Base-by-base conservation (phyloP, 2,113 vertebrate species). In the Myotis brandtii region DNA sequence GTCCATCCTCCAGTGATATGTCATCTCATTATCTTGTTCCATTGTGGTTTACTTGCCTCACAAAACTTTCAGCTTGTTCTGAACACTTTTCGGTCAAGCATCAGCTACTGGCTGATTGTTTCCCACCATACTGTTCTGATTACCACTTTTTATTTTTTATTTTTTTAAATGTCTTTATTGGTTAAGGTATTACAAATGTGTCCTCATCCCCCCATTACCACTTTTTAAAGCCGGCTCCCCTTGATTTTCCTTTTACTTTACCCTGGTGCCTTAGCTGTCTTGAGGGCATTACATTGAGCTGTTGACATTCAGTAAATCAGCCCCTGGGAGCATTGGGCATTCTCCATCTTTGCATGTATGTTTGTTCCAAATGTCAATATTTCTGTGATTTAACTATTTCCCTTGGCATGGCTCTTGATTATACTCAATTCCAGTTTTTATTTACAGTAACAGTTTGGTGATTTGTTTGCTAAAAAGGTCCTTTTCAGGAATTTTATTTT, bases 11-110 rank as follows among this genome's bases (percentile, higher is more conserved):
- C 98, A 98, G 99, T 48, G 67, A 99, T 98, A 98, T 97, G 98
- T 98, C 98, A 93, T 98, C 98, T 98, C 98, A 98, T 98, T 97
- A 54, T 97, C 98, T 92, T 96, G 98, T 97, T 98, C 97, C 97
- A 98, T 95, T 98, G 97, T 96, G 98, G 97, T 98, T 98, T 98
- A 91, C 96, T 98, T 98, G 97, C 97, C 97, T 98, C 97, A 97
- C 95, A 96, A 92, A 98, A 98, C 93, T 96, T 98, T 98, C 92
- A 66, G 66, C 98, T 98, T 98, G 97, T 94, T 98, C 98, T 93
- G 85, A 96, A 94, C 64, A 17, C 95, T 87, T 98, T 97, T 96
- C 89, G 86, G 86, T 98, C 97, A 95, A 98, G 97, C 97, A 98
- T 96, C 98, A 98, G 95, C 98, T 98, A 94, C 98, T 98, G 98